Base-by-base conservation (phyloP, 2,888 invertebrate species). In the Coelopa pilipes region DNA sequence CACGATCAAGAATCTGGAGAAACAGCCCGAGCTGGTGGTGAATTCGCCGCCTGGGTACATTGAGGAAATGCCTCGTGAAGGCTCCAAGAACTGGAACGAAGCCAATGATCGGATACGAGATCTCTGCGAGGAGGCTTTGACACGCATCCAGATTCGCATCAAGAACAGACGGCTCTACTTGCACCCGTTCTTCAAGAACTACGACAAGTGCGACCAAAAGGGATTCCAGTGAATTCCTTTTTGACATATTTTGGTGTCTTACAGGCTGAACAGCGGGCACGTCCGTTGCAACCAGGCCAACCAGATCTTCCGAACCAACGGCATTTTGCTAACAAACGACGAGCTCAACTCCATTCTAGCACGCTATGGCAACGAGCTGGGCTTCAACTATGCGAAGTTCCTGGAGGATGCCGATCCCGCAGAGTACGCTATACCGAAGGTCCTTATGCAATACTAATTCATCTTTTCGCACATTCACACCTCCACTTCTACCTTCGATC, bases 361-460 rank as follows among this genome's bases (percentile, higher is more conserved):
- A 80, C 89, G 93, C 77, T 94, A 93, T 87, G 91, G 91, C 76
- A 92, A 94, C 84, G 92, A 93, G 82, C 86, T 92, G 82, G 94
- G 94, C 24, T 94, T 95, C 86, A 92, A 92, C 88, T 95, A 94
- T 83, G 89, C 89, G 76, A 89, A 89, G 79, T 92, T 95, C 79
- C 87, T 94, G 70, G 90, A 90, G 73, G 93, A 94, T 87, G 90
- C 78, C 4, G 87, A 88, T 81, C 86, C 87, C 1, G 82, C 83
- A 0, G 85, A 86, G 74, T 87, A 86, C 74, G 86, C 82, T 0
- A 79, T 85, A 78, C 86, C 87, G 1, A 79, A 81, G 55, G 71
- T 71, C 62, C 17, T 13, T 45, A 17, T n/a, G 0, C 1, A 5
- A 4, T 15, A 9, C n/a, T 4, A 47, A 11, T n/a, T 34, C 21